These are phyloP conservation scores for Acrobeloides nanus DNA, from an alignment of 2,888 invertebrate species.

Conservation along the genomic window DNA sequence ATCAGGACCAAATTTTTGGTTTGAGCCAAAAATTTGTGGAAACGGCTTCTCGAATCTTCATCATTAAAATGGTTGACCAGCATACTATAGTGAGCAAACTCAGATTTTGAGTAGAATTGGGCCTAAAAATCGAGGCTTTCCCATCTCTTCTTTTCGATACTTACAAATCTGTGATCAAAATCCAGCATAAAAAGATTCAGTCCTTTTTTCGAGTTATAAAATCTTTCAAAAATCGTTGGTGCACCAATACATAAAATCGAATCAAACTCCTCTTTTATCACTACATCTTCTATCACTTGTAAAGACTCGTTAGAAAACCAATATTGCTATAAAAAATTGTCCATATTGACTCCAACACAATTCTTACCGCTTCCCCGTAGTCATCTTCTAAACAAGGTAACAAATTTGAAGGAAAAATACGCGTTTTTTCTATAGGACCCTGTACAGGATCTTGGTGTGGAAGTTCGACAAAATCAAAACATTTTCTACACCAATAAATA, in stretches of 20 bases:
- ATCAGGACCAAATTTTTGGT: constrained; percentile 24
- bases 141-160: too few species aligned
- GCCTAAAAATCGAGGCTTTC: too few species aligned
- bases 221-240: constrained; percentile 26
- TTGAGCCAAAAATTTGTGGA: constrained; percentile 12
- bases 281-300: constrained; percentile 23
- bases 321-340: constrained; percentile 35
- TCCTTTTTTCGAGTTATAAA: background rate
- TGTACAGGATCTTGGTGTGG: constrained; percentile 7
- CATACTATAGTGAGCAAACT: constrained; percentile 45
- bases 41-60: constrained; percentile 16
- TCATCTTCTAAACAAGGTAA: too few species aligned
- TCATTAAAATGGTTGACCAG: constrained; percentile 40
- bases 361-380: constrained; percentile 40
- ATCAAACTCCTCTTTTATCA: constrained; percentile 28
- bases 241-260: constrained; percentile 43
- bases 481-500: constrained; percentile 4
- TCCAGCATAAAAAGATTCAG: constrained; percentile 35
- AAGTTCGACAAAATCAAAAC: constrained; percentile 5
- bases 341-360: constrained; percentile 4
- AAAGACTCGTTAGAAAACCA: constrained; percentile 43
- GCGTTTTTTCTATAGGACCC: too few species aligned
- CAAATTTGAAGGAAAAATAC: too few species aligned
- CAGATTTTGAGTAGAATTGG: constrained; percentile 29
- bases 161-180: constrained; percentile 40